A percentile compares a stretch with the other conserved stretches of the same genome.
These are phyloP conservation scores for Lycopodina hypogea DNA, from an alignment of 37 sponge, comb jelly and placozoan species.

Conservation along the genomic window DNA sequence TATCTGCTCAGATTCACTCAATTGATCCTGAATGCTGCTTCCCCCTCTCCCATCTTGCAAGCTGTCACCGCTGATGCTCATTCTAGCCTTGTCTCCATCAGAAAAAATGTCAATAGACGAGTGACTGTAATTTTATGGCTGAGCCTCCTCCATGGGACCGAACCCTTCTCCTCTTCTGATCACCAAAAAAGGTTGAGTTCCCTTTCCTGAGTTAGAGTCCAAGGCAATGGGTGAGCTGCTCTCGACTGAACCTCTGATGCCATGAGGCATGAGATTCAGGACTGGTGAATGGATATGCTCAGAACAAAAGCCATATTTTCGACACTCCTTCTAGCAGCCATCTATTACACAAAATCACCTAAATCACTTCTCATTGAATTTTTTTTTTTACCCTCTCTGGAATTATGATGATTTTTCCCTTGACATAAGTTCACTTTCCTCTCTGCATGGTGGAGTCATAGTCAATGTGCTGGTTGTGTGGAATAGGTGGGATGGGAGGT, in stretches of 20 bases:
- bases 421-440: conserved; percentile 46
- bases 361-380: conserved; percentile 75
- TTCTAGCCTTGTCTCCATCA: conserved; percentile 1
- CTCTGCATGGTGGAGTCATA: conserved; percentile 25
- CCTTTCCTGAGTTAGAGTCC: conserved; percentile 17
- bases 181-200: neutral
- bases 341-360: conserved; percentile 56
- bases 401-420: conserved; percentile 60
- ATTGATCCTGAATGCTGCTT: conserved; percentile 41
- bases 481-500: neutral
- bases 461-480: conserved; percentile 21
- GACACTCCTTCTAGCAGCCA: conserved; percentile 71
- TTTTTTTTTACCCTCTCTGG: conserved; percentile 64
- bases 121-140: neutral
- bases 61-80: conserved; percentile 16
- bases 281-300: conserved; percentile 61
- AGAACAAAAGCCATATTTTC: conserved; percentile 61
- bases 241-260: conserved; percentile 9
- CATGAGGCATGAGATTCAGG: conserved; percentile 23
- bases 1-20: conserved; percentile 55
- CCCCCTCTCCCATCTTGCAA: conserved; percentile 18
- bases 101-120: conserved; percentile 17
- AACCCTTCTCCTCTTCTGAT: conserved; percentile 10
- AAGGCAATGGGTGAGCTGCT: conserved; percentile 36
- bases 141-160: conserved; percentile 27